Evolutionary conservation across 2,113 vertebrate species (phyloP).

Genomic region (Alexandromys fortis): DNA sequence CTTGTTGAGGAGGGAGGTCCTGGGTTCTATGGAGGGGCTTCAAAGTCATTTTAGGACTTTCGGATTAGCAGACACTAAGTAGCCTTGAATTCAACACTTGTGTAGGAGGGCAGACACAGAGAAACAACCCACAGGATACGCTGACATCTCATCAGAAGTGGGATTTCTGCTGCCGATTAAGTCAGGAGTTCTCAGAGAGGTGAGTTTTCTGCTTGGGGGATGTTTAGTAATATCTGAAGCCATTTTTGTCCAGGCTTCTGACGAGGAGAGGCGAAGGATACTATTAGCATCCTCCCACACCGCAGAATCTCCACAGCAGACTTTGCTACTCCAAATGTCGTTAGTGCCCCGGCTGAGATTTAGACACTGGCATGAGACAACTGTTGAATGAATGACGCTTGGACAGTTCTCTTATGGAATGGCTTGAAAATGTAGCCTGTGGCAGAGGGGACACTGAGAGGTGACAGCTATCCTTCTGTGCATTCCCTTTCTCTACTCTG

Average conservation of each 20-base stretch:
- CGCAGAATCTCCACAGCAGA: background rate
- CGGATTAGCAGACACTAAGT: background rate
- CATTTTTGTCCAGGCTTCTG: background rate
- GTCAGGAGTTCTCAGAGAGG: background rate
- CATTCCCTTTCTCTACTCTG: background rate
- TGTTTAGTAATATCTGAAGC: background rate
- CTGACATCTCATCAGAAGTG: background rate
- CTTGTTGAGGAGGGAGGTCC: background rate
- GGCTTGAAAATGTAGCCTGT: too few relatives aligned
- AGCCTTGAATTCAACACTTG: background rate
- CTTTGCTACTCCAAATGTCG: background rate
- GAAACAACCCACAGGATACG: rapidly evolving
- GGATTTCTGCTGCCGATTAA: background rate
- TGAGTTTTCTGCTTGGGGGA: background rate
- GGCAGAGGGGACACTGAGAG: background rate
- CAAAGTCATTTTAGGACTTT: background rate
- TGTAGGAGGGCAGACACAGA: background rate
- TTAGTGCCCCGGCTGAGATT: background rate
- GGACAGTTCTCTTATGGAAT: background rate
- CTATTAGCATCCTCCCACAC: background rate
- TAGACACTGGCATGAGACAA: background rate
- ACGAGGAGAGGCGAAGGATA: background rate
- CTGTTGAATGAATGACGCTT: background rate
- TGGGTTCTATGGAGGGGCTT: background rate
- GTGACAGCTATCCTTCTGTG: conserved; percentile 46